Base-by-base conservation (phyloP, 2,888 invertebrate species). In the Elgonia sp. region DNA sequence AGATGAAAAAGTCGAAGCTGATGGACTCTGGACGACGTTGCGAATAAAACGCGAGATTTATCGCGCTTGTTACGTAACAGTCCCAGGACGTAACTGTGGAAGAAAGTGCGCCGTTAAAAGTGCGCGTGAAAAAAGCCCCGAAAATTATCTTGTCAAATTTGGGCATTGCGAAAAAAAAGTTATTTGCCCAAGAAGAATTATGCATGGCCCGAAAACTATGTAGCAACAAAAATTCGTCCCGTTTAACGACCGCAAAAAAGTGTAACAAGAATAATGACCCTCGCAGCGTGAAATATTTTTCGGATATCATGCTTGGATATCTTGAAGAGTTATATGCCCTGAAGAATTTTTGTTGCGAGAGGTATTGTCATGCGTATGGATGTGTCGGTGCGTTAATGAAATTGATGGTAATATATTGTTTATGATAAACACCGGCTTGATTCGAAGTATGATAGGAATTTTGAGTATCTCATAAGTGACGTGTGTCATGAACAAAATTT, bases 61-160 rank as follows among this genome's bases (percentile, higher is more conserved):
- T 75, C 57, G 80, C 40, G 46, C 7, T 0, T 7, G 75, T 80
- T 85, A 21, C 55, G 67, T n/a, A 75, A 80, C 37, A 46, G 50
- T 80, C 46, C 12, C 53, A 53, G 57, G 21, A 55, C 46, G 63
- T 72, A 65, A 70, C 73, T 70, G 57, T 21, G n/a, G 42, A 81
- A 62, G 55, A 80, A 81, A 86, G 75, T n/a, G n/a, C n/a, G 67
- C 62, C 77, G 63, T 70, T 76, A 76, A 84, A 77, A 84, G 63
- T 80, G 20, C 55, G 57, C 10, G 20, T 39, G 57, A 14, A 29
- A 6, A 14, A 69, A 53, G 42, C 46, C 12, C 18, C 62, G 55
- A 76, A 82, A 86, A 86, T 86, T 86, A 86, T 82, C 82, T 82
- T 86, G 86, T 86, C 86, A 82, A 86, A 76, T 86, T 82, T 77